Evolutionary conservation across 2,113 vertebrate genomes (phyloP), one percentile per base, ranked within the genome.

Genomic region (Leptobrachium leishanense): DNA sequence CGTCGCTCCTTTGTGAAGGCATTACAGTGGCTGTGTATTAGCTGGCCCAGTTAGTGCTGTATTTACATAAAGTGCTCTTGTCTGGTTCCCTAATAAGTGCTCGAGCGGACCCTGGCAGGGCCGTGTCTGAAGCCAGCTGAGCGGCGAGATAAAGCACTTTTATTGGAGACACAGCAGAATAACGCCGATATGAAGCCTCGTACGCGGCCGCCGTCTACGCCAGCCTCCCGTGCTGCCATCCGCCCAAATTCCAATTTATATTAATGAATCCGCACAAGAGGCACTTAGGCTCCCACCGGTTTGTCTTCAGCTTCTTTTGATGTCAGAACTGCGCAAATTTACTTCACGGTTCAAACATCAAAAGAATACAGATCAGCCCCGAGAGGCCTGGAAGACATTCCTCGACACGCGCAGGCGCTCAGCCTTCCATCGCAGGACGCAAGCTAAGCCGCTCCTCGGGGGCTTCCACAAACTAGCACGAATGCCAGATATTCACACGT

Each of bases 241-340:
- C 39, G 73, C 57, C 68, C 44, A 74, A 80, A 80, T 74, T 74
- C 74, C 77, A 80, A 80, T 80, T 80, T 80, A 80, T 74, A 74
- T 80, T 80, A 80, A 80, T 80, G 77, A 80, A 80, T 68, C 77
- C 68, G 71, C 63, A 74, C 71, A 80, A 74, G 71, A 80, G 77
- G 50, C 77, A 62, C 77, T 80, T 74, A 80, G 50, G 15, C 77
- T 74, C 77, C 63, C 70, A 68, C 68, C 71, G 68, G 77, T 67
- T 50, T 80, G 77, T 68, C 71, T 74, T 68, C 46, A 15, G 62
- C 46, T 74, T 68, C 71, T 80, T 80, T 80, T 80, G 63, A 80
- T 80, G 71, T 74, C 71, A 68, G 71, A 67, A 67, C 70, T 73
- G 66, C 71, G 73, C 43, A 68, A 68, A 80, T 68, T 80, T 74